phyloP scores from a whole-genome alignment of 2,888 invertebrate genomes.

The Drosophila multiciliata region DNA sequence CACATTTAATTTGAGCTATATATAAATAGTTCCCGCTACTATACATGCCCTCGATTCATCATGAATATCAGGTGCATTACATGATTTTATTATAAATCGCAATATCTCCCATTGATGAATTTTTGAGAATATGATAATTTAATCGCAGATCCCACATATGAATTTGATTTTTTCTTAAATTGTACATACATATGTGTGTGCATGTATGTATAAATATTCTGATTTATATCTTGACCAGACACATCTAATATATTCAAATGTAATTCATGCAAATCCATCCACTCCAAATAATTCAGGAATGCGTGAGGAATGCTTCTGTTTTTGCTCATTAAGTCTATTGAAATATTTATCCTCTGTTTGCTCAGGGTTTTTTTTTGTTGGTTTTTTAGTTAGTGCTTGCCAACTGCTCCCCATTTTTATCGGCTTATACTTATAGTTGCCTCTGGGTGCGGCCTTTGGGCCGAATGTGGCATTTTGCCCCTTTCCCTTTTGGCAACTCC shows the following conservation, averaged over 20 bases:
- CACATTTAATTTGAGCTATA: conserved; percentile 18
- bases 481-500: background rate
- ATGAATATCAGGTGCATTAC: background rate
- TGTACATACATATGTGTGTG: background rate
- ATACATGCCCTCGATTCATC: background rate
- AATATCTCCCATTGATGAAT: background rate
- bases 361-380: background rate
- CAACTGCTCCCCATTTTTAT: conserved; percentile 22
- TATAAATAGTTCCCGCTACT: background rate
- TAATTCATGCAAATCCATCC: background rate
- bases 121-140: background rate
- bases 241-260: background rate
- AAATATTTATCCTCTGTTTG: conserved; percentile 29
- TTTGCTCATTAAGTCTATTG: conserved; percentile 9
- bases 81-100: background rate
- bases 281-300: background rate
- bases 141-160: background rate
- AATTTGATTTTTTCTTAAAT: background rate
- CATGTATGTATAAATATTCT: background rate
- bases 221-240: background rate
- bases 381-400: conserved; percentile 1
- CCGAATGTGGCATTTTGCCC: conserved; percentile 15
- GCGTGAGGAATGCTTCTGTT: conserved; percentile 1
- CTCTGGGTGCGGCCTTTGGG: conserved; percentile 44
- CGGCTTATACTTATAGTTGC: conserved; percentile 34